Conservation (phyloP, 1,140 invertebrate genomes). For the Lepeophtheirus salmonis region DNA sequence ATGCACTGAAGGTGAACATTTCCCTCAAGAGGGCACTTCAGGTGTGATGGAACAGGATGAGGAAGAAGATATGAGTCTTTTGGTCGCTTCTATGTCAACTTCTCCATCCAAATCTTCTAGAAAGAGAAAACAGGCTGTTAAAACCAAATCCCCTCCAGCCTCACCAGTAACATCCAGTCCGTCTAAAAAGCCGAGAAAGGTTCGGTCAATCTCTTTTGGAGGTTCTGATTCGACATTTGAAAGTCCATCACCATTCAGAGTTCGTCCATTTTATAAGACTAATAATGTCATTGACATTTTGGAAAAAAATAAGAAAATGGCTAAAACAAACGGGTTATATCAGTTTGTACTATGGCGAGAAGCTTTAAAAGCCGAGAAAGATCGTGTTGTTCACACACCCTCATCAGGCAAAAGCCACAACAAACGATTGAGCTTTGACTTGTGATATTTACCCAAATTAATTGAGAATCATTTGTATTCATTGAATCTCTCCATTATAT, state of each 20-base stretch:
- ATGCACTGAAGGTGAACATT: neutral
- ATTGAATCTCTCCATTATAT: no score
- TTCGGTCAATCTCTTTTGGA: no score
- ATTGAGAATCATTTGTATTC: no score
- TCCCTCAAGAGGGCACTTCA: neutral
- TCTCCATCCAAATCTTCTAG: neutral
- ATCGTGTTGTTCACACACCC: neutral
- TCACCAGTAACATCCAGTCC: neutral
- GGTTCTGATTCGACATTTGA: neutral
- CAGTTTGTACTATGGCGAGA: slow-evolving; percentile 1
- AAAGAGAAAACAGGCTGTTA: neutral
- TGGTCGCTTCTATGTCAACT: neutral
- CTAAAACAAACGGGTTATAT: neutral
- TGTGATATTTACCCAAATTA: no score
- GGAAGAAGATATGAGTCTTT: neutral
- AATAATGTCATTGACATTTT: neutral
- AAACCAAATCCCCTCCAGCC: neutral
- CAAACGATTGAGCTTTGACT: neutral
- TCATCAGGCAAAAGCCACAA: neutral
- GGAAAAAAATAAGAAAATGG: neutral
- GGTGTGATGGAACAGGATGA: neutral
- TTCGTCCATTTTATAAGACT: neutral
- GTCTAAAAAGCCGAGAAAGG: neutral
- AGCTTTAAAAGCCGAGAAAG: neutral
- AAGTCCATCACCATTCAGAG: no score